Evolutionary conservation across 37 sponge, comb jelly and placozoan genomes (phyloP).

Genomic region (Halisarca cf. caerulea): DNA sequence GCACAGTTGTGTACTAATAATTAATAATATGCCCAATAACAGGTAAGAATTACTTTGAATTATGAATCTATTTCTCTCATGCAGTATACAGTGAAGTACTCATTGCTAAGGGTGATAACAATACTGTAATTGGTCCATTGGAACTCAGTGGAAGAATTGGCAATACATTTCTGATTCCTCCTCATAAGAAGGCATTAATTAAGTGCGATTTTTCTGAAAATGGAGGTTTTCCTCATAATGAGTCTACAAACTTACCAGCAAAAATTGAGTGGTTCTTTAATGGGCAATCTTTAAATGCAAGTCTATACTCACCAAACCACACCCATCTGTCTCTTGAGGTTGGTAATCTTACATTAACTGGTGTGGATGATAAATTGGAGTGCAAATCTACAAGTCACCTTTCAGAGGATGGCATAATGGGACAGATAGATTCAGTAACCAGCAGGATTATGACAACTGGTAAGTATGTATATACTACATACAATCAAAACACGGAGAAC

Average conservation of each 20-base stretch:
- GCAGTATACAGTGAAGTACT: too few species aligned
- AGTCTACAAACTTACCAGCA: not conserved
- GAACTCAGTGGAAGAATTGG: too few species aligned
- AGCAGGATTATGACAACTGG: not conserved
- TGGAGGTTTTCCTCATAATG: conserved; percentile 23
- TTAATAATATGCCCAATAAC: too few species aligned
- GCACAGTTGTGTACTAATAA: too few species aligned
- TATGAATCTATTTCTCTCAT: too few species aligned
- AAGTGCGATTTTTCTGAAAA: not conserved
- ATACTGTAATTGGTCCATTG: too few species aligned
- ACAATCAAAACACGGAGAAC: too few species aligned
- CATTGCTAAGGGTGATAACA: too few species aligned
- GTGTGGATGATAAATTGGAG: not conserved
- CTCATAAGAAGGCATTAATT: not conserved
- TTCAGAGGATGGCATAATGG: too few species aligned
- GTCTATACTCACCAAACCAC: not conserved
- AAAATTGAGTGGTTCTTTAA: not conserved
- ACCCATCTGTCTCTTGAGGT: conserved; percentile 26
- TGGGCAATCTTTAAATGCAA: not conserved
- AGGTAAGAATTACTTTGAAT: too few species aligned
- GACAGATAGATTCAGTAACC: too few species aligned
- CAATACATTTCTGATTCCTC: too few species aligned
- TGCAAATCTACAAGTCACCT: not conserved
- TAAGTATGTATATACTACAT: not conserved
- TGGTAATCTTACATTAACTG: not conserved